Evolutionary conservation across 2,888 invertebrate genomes (phyloP), one percentile per base, ranked within the genome.

Genomic region (Clepsis dumicolana): DNA sequence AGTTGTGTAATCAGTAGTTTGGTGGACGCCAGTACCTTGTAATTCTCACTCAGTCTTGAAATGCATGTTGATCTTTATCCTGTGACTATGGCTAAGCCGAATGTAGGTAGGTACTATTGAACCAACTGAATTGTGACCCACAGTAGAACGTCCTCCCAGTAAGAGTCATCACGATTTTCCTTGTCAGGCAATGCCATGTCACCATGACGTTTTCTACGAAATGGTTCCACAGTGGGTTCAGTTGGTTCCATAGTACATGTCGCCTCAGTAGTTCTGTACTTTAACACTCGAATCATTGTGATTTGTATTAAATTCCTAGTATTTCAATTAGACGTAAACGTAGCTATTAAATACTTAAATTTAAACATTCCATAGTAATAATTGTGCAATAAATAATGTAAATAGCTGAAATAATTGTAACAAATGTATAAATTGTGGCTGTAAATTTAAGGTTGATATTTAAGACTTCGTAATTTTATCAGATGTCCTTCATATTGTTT

Each of bases 301-400:
- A 68, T 35, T 59, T 44, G 12, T 57, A 50, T 66, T 69, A 60
- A 71, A 65, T 66, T 32, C 25, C 10, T 41, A 59, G 59, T 73
- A 72, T 74, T 71, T 79, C 73, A 74, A 25, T 66, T 60, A 63
- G 52, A 38, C 72, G 48, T 63, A 52, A 73, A 73, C 60, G 66
- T 75, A 77, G 73, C 64, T 75, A 75, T 68, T 75, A 63, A 32
- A 24, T 63, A 75, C 77, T 79, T 80, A 82, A 79, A 78, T 80
- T 71, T 70, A 71, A 80, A 91, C 93, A 93, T 93, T 93, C 93
- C 93, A 88, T 92, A 88, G 83, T 84, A 85, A 84, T 89, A 86
- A 87, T 83, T 87, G 91, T 88, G 87, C 87, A 88, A 88, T 88
- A 87, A 81, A 52, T 77, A 57, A 67, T 85, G 80, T 86, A 82